Base-by-base conservation (phyloP, 2,113 vertebrate genomes). In the Mugil cephalus region DNA sequence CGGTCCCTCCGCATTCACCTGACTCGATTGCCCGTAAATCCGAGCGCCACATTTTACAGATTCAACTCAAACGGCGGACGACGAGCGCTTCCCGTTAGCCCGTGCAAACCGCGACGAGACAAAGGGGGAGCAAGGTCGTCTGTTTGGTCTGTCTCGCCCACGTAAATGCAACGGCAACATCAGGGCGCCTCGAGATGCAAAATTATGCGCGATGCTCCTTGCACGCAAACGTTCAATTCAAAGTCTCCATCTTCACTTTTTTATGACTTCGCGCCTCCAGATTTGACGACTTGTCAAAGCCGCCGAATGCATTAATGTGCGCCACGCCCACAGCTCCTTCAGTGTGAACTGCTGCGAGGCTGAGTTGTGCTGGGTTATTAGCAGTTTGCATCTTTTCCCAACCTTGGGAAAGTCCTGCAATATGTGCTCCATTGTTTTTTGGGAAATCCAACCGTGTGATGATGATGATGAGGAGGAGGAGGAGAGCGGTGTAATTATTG, bases 131-230 rank as follows among this genome's bases (percentile, higher is more conserved):
- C 2, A 8, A 56, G 53, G 59, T 58, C 70, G 58, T 55, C 48
- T 39, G 13, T 60, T 79, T 69, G 53, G 63, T 47, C 63, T 54
- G 71, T 55, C 67, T 77, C 64, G 38, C 72, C 66, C 45, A 79
- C 45, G 48, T 66, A 72, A 58, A 59, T 8, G 45, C 61, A 76
- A 39, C n/a, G n/a, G n/a, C 42, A 60, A 68, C 10, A 53, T 56
- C 45, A 63, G 35, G 6, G 45, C 40, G 2, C 30, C 56, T 73
- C 59, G 43, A 50, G 65, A 81, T 85, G 74, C 67, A 83, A 85
- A 85, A 79, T 77, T 77, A 84, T 83, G 78, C 80, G 85, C 78
- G 40, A n/a, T n/a, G n/a, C n/a, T n/a, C n/a, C n/a, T n/a, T n/a
- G n/a, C n/a, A n/a, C n/a, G n/a, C n/a, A n/a, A n/a, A 81, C 10